Evolutionary conservation across 1,140 invertebrate genomes (phyloP).

Genomic region (Ceratitis capitata): DNA sequence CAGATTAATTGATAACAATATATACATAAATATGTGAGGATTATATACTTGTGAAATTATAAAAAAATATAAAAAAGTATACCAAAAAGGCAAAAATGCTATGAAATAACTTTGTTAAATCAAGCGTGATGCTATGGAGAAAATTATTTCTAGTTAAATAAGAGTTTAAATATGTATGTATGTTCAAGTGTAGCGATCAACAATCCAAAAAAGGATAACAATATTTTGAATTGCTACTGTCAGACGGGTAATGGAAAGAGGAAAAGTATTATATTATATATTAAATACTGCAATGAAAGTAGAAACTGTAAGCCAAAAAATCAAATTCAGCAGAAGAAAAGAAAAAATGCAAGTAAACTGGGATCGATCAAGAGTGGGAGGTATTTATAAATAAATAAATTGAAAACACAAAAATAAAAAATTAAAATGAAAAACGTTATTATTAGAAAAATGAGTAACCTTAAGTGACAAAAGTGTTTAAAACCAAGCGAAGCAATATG

Average conservation of each 20-base stretch:
- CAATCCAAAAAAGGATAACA: neutral
- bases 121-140: neutral
- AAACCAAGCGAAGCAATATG: neutral
- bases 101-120: neutral
- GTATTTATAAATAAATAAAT: neutral
- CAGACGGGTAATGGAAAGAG: neutral
- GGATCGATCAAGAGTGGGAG: neutral
- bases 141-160: neutral
- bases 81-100: neutral
- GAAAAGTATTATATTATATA: no score
- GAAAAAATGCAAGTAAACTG: neutral
- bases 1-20: constrained; percentile 40
- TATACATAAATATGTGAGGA: constrained; percentile 23
- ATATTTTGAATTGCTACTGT: neutral
- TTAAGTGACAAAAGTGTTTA: neutral
- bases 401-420: no score
- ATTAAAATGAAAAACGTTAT: neutral
- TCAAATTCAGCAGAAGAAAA: neutral
- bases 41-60: neutral
- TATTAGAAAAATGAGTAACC: neutral
- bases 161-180: neutral
- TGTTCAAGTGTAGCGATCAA: neutral
- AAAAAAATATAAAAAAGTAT: neutral
- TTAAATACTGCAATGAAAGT: neutral
- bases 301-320: constrained; percentile 28